Percentiles rank a stretch among this genome's conserved stretches.
phyloP scores from a whole-genome alignment of 2,113 vertebrate species.

The human region GRCh38 chr20:48275501-48276000 shows the following conservation, averaged over 20 bases:
- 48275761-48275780: background rate
- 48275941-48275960: constrained; percentile 9
- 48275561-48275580: background rate
- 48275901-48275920: background rate
- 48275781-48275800: background rate
- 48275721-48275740: too few species aligned
- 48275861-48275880: background rate
- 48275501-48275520: background rate
- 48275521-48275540: background rate
- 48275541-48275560: background rate
- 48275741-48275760: background rate
- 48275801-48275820: background rate
- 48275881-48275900: background rate
- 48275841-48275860: background rate
- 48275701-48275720: background rate
- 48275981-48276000: constrained; percentile 23
- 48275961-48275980: constrained; percentile 21
- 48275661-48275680: background rate
- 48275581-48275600: background rate
- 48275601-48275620: background rate
- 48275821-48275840: background rate
- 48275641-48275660: background rate
- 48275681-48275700: too few species aligned
- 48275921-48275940: background rate
- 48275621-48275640: background rate